These are phyloP conservation scores for Otus sunia DNA, from an alignment of 2,113 vertebrate species.

Conservation along the genomic window DNA sequence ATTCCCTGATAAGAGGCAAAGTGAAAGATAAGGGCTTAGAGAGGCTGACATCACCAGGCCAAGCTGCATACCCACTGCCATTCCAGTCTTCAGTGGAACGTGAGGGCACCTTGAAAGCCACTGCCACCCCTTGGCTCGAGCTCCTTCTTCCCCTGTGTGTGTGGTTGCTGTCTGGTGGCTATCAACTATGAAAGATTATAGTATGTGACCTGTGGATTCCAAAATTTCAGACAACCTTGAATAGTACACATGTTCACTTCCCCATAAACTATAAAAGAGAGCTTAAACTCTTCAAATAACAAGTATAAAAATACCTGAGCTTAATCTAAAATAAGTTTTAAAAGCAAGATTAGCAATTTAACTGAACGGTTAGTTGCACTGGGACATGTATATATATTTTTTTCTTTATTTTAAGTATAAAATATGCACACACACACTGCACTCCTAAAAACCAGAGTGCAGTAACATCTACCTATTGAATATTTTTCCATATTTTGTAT, in stretches of 20 bases:
- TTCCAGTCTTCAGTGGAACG: neutral
- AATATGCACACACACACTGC: too few species aligned
- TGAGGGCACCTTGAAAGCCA: neutral
- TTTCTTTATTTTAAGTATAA: neutral
- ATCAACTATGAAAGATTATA: neutral
- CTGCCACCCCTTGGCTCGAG: fast-evolving
- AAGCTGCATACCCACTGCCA: fast-evolving
- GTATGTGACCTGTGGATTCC: neutral
- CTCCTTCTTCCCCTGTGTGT: neutral
- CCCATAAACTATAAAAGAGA: neutral
- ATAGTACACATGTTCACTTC: neutral
- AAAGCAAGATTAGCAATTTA: constrained; percentile 25
- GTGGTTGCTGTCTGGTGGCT: neutral
- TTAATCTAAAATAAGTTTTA: constrained; percentile 31
- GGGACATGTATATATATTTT: neutral
- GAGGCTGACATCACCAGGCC: neutral
- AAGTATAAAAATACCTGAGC: neutral
- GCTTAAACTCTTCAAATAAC: neutral
- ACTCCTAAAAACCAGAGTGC: neutral
- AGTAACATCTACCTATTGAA: neutral
- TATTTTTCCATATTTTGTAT: neutral
- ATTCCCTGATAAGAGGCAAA: neutral
- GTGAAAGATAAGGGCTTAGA: neutral
- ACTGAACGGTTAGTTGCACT: neutral
- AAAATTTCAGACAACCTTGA: neutral